Conservation (phyloP, 1,140 invertebrate species). For the Mizuhopecten yessoensis region DNA sequence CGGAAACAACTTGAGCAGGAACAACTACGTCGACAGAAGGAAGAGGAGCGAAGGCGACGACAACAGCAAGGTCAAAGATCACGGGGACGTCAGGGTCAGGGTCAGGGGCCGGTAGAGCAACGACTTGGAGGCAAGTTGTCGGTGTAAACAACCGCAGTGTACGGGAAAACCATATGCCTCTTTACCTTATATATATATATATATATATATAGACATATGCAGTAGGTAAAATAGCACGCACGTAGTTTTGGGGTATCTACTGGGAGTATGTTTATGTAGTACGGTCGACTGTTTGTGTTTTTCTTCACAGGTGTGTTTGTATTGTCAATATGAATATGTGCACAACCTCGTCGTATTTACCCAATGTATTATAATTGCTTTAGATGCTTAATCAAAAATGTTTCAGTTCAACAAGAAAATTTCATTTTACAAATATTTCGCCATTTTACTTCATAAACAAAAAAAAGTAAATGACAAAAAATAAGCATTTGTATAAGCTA, state of each 20-base stretch:
- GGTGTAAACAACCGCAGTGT: background rate
- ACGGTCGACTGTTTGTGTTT: background rate
- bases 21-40: background rate
- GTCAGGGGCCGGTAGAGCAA: background rate
- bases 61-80: background rate
- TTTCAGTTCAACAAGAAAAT: too few relatives aligned
- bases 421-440: too few relatives aligned
- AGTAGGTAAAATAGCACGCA: background rate
- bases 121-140: background rate
- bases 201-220: background rate
- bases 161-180: background rate
- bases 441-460: too few relatives aligned
- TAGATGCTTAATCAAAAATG: too few relatives aligned
- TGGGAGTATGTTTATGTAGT: too few relatives aligned
- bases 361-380: too few relatives aligned
- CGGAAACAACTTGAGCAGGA: background rate
- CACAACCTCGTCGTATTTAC: background rate
- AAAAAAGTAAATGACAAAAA: too few relatives aligned
- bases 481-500: too few relatives aligned
- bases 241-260: background rate
- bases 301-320: background rate
- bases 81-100: background rate
- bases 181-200: background rate
- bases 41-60: background rate
- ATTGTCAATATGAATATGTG: background rate